Conservation (phyloP, 2,888 invertebrate genomes). For the Eilema caniola region DNA sequence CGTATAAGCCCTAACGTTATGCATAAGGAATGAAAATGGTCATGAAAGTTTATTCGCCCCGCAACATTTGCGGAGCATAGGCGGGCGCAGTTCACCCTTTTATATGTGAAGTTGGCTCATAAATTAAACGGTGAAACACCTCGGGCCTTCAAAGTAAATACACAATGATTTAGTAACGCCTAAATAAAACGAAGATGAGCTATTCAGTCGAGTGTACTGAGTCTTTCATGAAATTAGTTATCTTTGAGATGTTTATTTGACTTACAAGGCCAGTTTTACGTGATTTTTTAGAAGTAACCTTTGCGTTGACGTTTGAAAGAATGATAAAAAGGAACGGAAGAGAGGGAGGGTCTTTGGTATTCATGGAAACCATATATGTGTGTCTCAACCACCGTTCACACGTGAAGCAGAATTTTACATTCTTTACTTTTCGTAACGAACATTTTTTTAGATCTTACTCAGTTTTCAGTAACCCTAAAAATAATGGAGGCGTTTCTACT, state of each 20-base stretch:
- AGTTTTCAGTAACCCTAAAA: no score
- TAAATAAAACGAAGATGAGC: conserved; percentile 50
- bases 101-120: conserved; percentile 63
- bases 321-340: neutral
- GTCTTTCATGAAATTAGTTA: conserved; percentile 18
- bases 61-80: conserved; percentile 52
- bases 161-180: conserved; percentile 47
- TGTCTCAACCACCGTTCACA: no score
- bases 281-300: neutral
- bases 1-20: conserved; percentile 33
- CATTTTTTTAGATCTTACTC: no score
- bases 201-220: conserved; percentile 24
- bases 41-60: conserved; percentile 54
- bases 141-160: conserved; percentile 48
- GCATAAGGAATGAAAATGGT: conserved; percentile 53
- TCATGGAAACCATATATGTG: no score
- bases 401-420: no score
- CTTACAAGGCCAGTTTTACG: neutral
- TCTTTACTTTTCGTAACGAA: no score
- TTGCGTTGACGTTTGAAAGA: neutral
- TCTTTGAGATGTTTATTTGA: conserved; percentile 21
- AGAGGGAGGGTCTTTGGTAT: neutral
- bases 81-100: conserved; percentile 56
- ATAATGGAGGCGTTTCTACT: no score
- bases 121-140: conserved; percentile 59